phyloP scores from a whole-genome alignment of 2,113 vertebrate species.

The Campylomormyrus tamandua region DNA sequence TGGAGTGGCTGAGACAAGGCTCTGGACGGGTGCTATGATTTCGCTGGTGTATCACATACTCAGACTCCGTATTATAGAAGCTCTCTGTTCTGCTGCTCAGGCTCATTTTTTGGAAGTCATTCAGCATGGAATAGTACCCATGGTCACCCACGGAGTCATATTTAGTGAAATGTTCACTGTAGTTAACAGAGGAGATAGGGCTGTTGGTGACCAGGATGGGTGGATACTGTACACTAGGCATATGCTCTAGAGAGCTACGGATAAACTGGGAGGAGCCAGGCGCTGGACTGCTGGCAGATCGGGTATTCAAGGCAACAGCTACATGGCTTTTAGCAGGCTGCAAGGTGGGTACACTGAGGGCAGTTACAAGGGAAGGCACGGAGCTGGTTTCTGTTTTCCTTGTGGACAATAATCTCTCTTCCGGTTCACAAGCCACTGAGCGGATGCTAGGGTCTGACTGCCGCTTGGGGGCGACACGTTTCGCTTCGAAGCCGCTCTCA shows the following conservation, averaged over 20 bases:
- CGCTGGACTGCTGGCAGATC: conserved; percentile 94
- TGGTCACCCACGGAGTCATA: conserved; percentile 90
- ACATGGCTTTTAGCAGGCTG: conserved; percentile 88
- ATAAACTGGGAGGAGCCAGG: conserved; percentile 87
- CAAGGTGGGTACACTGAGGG: conserved; percentile 91
- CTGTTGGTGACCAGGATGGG: conserved; percentile 96
- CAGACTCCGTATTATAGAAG: conserved; percentile 85
- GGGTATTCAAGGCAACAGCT: conserved; percentile 88
- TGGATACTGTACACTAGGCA: conserved; percentile 89
- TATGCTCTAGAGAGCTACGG: conserved; percentile 87
- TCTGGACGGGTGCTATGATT: conserved; percentile 82
- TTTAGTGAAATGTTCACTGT: conserved; percentile 86
- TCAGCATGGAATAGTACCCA: conserved; percentile 92
- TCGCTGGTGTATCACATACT: conserved; percentile 73
- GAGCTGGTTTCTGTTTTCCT: conserved; percentile 90
- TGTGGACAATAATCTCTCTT: conserved; percentile 73
- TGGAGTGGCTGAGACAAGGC: conserved; percentile 84
- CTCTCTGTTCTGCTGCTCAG: conserved; percentile 80
- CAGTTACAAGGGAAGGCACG: conserved; percentile 91
- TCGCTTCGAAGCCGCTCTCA: conserved; percentile 77
- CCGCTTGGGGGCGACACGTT: conserved; percentile 86
- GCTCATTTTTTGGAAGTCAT: conserved; percentile 89
- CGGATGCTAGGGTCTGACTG: conserved; percentile 97
- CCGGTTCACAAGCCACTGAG: conserved; percentile 81
- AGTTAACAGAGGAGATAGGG: conserved; percentile 83